These are phyloP conservation scores for Scaptomyza pallida DNA, from an alignment of 1,140 invertebrate species.

Conservation along the genomic window DNA sequence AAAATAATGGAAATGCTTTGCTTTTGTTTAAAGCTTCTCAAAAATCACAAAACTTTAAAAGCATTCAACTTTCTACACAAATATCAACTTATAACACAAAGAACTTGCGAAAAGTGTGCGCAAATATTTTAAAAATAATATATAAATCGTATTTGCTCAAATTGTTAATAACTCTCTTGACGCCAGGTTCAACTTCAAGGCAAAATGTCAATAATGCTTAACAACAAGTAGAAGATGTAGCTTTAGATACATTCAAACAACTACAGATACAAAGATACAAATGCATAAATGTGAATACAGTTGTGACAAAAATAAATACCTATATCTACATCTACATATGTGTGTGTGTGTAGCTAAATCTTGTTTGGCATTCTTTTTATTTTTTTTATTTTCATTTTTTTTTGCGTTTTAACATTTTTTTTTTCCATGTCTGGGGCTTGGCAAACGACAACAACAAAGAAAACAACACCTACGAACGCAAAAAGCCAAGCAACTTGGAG, in stretches of 20 bases:
- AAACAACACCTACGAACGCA: conserved; percentile 30
- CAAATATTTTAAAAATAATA: conserved; percentile 33
- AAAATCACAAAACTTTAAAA: too few relatives aligned
- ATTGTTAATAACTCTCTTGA: conserved; percentile 69
- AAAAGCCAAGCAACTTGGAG: conserved; percentile 14
- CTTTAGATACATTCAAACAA: neutral
- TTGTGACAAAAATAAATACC: conserved; percentile 59
- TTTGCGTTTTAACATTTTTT: conserved; percentile 65
- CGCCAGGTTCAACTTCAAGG: conserved; percentile 37
- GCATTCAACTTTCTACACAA: neutral
- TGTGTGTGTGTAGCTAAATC: conserved; percentile 62
- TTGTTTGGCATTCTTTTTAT: conserved; percentile 63
- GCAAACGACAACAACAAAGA: conserved; percentile 32
- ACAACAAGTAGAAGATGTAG: conserved; percentile 10
- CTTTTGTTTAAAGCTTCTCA: too few relatives aligned
- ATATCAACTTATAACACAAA: neutral
- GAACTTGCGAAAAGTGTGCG: conserved; percentile 4
- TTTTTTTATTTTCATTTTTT: too few relatives aligned
- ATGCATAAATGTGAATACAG: conserved; percentile 17
- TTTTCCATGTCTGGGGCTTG: conserved; percentile 56
- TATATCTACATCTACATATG: conserved; percentile 1
- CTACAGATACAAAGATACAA: conserved; percentile 16
- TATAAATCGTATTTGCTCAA: conserved; percentile 58
- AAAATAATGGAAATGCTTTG: too few relatives aligned
- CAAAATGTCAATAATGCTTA: conserved; percentile 49